These are phyloP conservation scores for Heliconius hermathena DNA, from an alignment of 1,140 invertebrate species.

Conservation along the genomic window DNA sequence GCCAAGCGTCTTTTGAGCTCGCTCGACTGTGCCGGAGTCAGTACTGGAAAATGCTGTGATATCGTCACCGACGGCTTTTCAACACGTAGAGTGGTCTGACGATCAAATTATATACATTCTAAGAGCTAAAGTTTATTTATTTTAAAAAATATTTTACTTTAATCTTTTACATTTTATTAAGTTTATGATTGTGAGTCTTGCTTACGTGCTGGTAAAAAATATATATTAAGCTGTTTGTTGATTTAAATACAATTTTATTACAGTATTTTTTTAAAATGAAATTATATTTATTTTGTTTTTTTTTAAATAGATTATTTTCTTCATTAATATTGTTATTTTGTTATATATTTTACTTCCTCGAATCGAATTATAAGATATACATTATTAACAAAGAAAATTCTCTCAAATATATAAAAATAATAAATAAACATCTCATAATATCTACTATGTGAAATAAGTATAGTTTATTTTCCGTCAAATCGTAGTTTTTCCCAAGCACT, in stretches of 20 bases:
- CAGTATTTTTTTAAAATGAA: too few relatives aligned
- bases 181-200: neutral
- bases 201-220: neutral
- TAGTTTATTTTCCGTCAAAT: slow-evolving; percentile 18
- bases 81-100: slow-evolving; percentile 33
- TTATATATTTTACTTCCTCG: too few relatives aligned
- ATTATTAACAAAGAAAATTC: neutral
- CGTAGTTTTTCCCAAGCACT: slow-evolving; percentile 31
- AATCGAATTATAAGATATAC: neutral
- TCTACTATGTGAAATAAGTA: neutral
- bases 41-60: slow-evolving; percentile 19
- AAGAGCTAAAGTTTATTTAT: neutral
- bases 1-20: slow-evolving; percentile 33
- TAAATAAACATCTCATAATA: neutral
- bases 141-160: slow-evolving; percentile 14
- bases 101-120: slow-evolving; percentile 36
- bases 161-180: slow-evolving; percentile 9
- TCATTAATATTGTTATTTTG: too few relatives aligned
- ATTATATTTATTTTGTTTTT: too few relatives aligned
- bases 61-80: slow-evolving; percentile 22
- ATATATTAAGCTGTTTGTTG: neutral
- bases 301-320: too few relatives aligned
- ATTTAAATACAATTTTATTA: neutral
- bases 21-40: slow-evolving; percentile 26
- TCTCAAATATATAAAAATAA: neutral